These are phyloP conservation scores for Eugnorisma glareosa DNA, from an alignment of 2,888 invertebrate genomes.

Conservation along the genomic window DNA sequence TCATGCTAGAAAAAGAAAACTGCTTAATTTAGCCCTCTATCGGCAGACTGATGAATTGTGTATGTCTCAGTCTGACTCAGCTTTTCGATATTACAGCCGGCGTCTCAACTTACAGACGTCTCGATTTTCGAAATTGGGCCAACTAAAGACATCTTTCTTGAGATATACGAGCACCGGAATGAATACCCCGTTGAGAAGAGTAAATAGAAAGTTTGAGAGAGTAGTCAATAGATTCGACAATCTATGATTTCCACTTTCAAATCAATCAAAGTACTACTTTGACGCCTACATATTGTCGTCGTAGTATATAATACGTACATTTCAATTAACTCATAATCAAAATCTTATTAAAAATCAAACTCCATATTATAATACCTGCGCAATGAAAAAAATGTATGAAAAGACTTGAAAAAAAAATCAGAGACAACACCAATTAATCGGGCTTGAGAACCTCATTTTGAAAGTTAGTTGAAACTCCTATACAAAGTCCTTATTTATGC, in stretches of 20 bases:
- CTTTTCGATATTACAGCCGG: conserved; percentile 10
- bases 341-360: not conserved
- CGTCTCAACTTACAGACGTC: conserved; percentile 19
- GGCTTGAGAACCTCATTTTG: conserved; percentile 23
- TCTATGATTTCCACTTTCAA: not conserved
- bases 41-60: conserved; percentile 28
- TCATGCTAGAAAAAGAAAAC: not conserved
- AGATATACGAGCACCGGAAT: not conserved
- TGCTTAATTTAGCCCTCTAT: not conserved
- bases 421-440: conserved; percentile 15
- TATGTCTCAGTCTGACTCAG: conserved; percentile 11
- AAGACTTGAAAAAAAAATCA: not conserved
- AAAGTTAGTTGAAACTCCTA: conserved; percentile 28
- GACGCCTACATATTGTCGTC: no score
- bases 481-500: conserved; percentile 43
- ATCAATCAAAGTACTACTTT: not conserved
- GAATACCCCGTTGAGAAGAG: not conserved
- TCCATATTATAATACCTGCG: not conserved
- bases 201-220: not conserved
- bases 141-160: not conserved
- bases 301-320: no score
- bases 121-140: conserved; percentile 25
- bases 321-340: not conserved
- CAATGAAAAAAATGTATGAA: not conserved
- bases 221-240: not conserved